phyloP scores from a whole-genome alignment of 1,140 invertebrate genomes.

The Atopsyche davidsoni region DNA sequence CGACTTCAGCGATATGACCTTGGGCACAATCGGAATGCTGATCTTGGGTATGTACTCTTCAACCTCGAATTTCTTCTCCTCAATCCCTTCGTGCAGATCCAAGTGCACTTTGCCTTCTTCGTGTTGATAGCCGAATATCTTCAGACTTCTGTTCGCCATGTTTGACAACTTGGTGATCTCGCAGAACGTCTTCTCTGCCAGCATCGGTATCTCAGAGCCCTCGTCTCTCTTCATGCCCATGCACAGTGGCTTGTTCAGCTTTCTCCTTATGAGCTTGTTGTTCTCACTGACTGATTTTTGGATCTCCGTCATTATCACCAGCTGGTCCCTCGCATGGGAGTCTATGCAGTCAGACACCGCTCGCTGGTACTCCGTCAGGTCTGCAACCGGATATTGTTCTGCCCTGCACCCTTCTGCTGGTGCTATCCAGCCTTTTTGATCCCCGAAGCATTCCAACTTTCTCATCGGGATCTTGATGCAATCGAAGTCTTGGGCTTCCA shows the following conservation, averaged over 20 bases:
- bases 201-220: slow-evolving; percentile 37
- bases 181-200: slow-evolving; percentile 45
- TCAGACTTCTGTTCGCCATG: slow-evolving; percentile 44
- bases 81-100: background rate
- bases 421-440: too few species aligned
- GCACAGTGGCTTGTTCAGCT: slow-evolving; percentile 32
- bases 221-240: slow-evolving; percentile 23
- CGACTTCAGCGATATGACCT: slow-evolving; percentile 41
- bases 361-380: background rate
- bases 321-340: slow-evolving; percentile 35
- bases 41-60: slow-evolving; percentile 31
- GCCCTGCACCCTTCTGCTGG: too few species aligned
- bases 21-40: slow-evolving; percentile 45
- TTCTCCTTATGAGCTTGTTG: slow-evolving; percentile 44
- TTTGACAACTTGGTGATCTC: slow-evolving; percentile 43
- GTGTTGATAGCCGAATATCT: slow-evolving; percentile 34
- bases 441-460: too few species aligned
- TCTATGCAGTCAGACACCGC: slow-evolving; percentile 26
- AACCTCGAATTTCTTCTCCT: background rate
- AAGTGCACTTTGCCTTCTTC: background rate
- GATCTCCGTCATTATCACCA: slow-evolving; percentile 41
- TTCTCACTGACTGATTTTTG: slow-evolving; percentile 46
- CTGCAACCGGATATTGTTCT: slow-evolving; percentile 1
- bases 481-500: slow-evolving; percentile 26
- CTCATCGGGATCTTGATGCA: too few species aligned